phyloP scores from a whole-genome alignment of 2,113 vertebrate genomes.

The Pseudorhombus dupliciocellatus region DNA sequence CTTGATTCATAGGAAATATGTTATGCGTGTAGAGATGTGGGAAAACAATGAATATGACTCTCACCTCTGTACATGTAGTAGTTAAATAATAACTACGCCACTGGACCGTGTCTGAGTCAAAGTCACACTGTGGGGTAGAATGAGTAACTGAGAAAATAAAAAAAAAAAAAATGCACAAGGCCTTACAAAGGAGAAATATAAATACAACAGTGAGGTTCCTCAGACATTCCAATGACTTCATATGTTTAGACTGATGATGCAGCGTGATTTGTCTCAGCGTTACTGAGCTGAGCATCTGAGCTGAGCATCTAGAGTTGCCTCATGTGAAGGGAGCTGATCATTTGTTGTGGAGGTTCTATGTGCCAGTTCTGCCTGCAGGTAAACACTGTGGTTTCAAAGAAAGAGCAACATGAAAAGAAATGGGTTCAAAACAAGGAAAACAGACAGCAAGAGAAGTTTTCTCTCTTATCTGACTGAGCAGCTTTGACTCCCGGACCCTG shows the following conservation, averaged over 20 bases:
- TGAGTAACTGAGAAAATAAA: neutral
- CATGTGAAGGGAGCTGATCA: neutral
- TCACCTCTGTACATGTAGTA: constrained; percentile 5
- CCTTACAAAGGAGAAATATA: neutral
- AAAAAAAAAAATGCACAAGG: neutral
- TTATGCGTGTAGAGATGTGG: too few relatives aligned
- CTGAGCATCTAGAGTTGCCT: neutral
- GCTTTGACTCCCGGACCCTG: neutral
- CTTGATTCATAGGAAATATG: too few relatives aligned
- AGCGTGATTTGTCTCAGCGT: neutral
- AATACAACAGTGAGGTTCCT: neutral
- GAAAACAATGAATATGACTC: too few relatives aligned
- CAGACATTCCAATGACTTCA: neutral
- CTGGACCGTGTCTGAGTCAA: constrained; percentile 32
- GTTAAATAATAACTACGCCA: constrained; percentile 49
- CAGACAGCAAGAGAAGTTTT: neutral
- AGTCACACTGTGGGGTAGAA: constrained; percentile 14
- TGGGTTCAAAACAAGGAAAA: neutral
- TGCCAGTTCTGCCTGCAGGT: neutral
- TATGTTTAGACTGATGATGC: neutral
- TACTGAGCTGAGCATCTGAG: neutral
- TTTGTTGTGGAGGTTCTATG: neutral
- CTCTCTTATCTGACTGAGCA: too few relatives aligned
- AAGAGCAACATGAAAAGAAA: constrained; percentile 1
- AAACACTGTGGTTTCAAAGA: neutral